Evolutionary conservation across 2,797 vertebrate genomes (phyloP).

Genomic region (Hydrolagus colliei): DNA sequence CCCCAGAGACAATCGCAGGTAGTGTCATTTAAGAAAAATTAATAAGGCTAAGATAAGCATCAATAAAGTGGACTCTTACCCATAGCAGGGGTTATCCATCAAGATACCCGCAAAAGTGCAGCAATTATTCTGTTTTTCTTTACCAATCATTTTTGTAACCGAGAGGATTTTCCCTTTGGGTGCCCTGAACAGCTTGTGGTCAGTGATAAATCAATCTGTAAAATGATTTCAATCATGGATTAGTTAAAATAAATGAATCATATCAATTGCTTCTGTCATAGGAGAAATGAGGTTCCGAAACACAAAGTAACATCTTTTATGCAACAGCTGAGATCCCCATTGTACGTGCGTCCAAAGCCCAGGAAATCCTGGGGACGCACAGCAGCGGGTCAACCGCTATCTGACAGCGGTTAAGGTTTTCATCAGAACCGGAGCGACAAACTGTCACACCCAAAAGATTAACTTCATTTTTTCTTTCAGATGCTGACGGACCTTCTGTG

Average conservation of each 20-base stretch:
- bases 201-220: not conserved
- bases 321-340: not conserved
- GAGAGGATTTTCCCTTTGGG: not conserved
- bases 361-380: no score
- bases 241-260: not conserved
- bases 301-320: not conserved
- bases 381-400: no score
- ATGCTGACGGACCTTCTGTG: no score
- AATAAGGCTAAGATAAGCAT: not conserved
- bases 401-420: no score
- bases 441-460: no score
- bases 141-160: not conserved
- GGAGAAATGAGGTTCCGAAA: not conserved
- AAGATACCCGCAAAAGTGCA: not conserved
- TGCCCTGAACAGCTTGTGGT: not conserved
- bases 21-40: not conserved
- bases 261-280: constrained; percentile 10
- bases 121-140: not conserved
- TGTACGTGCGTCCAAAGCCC: no score
- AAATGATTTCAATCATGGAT: constrained; percentile 7
- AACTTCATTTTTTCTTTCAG: no score
- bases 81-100: not conserved
- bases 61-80: not conserved
- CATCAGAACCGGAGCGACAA: no score
- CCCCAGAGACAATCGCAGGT: not conserved